These are phyloP conservation scores for Tonatia bakeri DNA, from an alignment of 2,113 vertebrate species.

Conservation along the genomic window DNA sequence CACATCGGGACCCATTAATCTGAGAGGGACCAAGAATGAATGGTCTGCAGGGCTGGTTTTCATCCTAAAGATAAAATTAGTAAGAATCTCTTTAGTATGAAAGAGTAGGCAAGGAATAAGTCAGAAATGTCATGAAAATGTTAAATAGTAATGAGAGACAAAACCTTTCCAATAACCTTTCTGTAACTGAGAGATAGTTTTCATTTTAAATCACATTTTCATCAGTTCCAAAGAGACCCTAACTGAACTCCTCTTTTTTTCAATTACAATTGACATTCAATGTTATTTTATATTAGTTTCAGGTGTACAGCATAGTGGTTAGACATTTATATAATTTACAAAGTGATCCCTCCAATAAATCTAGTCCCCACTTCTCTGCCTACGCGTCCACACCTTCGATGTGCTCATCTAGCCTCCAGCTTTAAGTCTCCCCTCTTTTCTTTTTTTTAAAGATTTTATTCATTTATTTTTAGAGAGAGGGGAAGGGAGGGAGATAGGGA, in stretches of 20 bases:
- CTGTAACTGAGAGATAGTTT: background rate
- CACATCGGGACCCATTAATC: background rate
- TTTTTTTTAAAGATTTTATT: background rate
- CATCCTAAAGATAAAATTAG: background rate
- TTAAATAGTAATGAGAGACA: background rate
- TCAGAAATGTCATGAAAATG: background rate
- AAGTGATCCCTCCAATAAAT: background rate
- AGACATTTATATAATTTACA: background rate
- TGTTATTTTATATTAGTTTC: background rate
- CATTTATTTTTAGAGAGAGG: too few relatives aligned
- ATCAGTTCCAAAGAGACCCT: background rate
- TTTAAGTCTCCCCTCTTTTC: background rate
- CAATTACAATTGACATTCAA: background rate
- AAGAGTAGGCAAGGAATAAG: background rate
- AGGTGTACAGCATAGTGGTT: background rate
- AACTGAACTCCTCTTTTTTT: background rate
- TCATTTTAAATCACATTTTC: background rate
- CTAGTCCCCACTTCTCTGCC: background rate
- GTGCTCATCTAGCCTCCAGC: background rate
- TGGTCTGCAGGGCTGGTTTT: conserved; percentile 2
- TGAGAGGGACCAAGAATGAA: background rate
- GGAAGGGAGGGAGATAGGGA: too few relatives aligned
- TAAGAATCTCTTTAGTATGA: background rate
- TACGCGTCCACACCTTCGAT: background rate
- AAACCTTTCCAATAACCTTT: background rate